phyloP scores from a whole-genome alignment of 2,797 vertebrate species.

The Lerista edwardsae region DNA sequence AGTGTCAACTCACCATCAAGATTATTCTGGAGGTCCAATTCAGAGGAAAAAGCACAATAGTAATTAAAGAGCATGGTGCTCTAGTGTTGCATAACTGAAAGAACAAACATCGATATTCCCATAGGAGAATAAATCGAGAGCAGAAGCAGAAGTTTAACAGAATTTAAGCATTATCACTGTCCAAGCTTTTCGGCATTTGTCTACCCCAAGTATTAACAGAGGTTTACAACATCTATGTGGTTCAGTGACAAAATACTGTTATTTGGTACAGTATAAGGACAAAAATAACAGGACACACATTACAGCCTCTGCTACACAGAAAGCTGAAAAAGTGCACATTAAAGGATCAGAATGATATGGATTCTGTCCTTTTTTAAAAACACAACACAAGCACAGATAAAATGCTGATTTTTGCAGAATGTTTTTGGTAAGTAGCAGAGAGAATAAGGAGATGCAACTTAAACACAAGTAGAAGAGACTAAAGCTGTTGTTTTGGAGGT shows the following conservation, averaged over 20 bases:
- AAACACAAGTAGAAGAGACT: neutral
- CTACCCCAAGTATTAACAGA: neutral
- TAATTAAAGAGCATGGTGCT: neutral
- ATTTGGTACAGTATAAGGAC: neutral
- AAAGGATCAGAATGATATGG: neutral
- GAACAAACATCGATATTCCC: neutral
- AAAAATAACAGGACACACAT: neutral
- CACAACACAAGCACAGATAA: neutral
- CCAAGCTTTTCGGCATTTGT: neutral
- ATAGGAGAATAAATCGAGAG: neutral
- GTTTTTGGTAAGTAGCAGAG: constrained; percentile 22
- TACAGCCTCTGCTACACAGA: neutral
- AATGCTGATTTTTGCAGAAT: neutral
- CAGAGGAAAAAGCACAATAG: no score
- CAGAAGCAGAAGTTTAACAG: neutral
- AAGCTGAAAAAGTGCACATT: neutral
- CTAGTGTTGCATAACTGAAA: neutral
- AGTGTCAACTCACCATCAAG: no score
- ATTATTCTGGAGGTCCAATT: no score
- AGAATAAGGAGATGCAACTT: constrained; percentile 18
- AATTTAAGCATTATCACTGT: neutral
- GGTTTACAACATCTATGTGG: neutral
- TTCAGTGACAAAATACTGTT: neutral
- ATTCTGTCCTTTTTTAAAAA: neutral
- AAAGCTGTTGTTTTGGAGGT: neutral